A percentile compares a stretch with the other conserved stretches of the same genome.
Conservation (phyloP, 2,113 vertebrate genomes). For the Marmota monax region DNA sequence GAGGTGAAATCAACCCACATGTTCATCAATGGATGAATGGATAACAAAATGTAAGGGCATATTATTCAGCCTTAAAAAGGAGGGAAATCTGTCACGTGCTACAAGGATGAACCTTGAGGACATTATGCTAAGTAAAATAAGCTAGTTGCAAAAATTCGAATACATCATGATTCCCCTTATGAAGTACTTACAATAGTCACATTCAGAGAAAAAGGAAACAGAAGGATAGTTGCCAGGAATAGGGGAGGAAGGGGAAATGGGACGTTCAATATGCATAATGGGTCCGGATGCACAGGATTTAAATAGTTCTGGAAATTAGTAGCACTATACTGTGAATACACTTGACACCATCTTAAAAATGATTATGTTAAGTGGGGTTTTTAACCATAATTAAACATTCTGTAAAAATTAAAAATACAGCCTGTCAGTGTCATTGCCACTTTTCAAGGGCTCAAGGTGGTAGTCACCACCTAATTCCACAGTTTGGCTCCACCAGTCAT, state of each 20-base stretch:
- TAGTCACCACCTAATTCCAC: not conserved
- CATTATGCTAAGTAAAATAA: not conserved
- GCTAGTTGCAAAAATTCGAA: not conserved
- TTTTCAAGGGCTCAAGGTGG: not conserved
- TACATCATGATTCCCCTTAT: not conserved
- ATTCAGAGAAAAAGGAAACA: not conserved
- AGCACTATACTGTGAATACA: not conserved
- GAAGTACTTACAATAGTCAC: not conserved
- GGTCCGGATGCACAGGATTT: not conserved
- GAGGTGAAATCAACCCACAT: not conserved
- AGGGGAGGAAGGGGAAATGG: not conserved
- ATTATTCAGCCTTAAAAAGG: not conserved
- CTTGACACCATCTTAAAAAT: not conserved
- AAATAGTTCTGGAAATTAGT: not conserved
- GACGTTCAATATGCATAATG: not conserved
- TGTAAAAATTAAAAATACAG: not conserved
- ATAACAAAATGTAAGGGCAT: not conserved
- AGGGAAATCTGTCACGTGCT: not conserved
- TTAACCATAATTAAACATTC: not conserved
- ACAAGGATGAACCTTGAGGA: not conserved
- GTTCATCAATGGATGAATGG: not conserved
- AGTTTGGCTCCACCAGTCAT: not conserved
- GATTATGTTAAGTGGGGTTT: not conserved
- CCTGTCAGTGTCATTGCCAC: not conserved
- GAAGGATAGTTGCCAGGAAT: not conserved